Conservation (phyloP, 2,797 vertebrate species). For the Babyrousa celebensis region DNA sequence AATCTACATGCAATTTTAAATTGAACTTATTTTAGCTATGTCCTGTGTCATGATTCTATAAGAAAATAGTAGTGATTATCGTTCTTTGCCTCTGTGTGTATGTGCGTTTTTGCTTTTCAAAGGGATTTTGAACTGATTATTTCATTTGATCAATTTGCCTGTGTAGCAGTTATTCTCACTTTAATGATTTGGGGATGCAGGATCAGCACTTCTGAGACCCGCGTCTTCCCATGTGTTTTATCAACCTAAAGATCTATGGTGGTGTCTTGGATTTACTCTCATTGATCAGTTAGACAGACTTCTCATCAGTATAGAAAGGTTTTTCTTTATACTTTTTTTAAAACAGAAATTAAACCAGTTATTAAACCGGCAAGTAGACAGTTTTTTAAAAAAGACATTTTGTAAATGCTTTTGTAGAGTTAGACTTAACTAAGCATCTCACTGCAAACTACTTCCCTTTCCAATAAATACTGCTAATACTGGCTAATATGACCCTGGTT, state of each 20-base stretch:
- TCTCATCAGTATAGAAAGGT: background rate
- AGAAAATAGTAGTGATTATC: background rate
- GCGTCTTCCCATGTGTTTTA: background rate
- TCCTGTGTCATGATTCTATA: background rate
- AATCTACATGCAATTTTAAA: background rate
- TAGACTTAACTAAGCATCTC: background rate
- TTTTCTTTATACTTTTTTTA: background rate
- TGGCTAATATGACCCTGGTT: background rate
- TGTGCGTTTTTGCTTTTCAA: background rate
- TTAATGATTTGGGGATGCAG: background rate
- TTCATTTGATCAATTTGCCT: constrained; percentile 29
- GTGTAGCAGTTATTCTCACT: background rate
- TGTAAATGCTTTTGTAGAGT: background rate
- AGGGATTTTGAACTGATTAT: constrained; percentile 36
- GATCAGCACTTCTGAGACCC: background rate
- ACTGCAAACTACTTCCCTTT: constrained; percentile 43
- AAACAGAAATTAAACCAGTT: constrained; percentile 40
- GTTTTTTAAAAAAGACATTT: background rate
- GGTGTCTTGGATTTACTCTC: constrained; percentile 12
- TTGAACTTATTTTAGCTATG: constrained; percentile 9
- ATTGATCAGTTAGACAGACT: background rate
- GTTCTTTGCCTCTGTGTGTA: background rate
- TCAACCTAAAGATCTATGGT: background rate
- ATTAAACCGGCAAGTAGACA: constrained; percentile 21
- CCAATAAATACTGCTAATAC: background rate